These are phyloP conservation scores for Macroglossus sobrinus DNA, from an alignment of 2,113 vertebrate genomes.

Conservation along the genomic window DNA sequence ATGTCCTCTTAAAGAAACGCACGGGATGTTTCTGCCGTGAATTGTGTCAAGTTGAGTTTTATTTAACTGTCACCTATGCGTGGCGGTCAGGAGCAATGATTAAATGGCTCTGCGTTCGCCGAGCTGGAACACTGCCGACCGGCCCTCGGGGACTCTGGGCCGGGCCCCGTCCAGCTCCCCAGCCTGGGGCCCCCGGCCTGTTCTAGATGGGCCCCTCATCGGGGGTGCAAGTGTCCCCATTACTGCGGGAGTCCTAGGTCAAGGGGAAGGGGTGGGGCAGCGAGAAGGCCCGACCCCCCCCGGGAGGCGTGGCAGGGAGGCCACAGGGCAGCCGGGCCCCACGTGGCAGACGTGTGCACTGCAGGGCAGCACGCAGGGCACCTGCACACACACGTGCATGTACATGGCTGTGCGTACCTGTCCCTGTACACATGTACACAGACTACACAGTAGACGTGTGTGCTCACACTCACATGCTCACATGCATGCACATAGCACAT, in stretches of 20 bases:
- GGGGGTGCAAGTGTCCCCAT: not conserved
- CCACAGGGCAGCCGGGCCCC: not conserved
- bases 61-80: not conserved
- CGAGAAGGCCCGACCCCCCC: not conserved
- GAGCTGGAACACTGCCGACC: not conserved
- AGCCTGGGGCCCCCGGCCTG: not conserved
- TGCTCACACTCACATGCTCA: no score
- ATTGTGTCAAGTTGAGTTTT: not conserved
- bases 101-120: not conserved
- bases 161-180: fast-evolving
- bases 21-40: not conserved
- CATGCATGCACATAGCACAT: no score
- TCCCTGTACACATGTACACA: no score
- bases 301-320: not conserved
- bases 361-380: not conserved
- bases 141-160: no score
- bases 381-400: no score
- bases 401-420: no score
- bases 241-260: not conserved
- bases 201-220: not conserved
- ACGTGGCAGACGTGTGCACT: fast-evolving
- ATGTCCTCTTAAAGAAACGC: not conserved
- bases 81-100: not conserved
- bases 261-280: not conserved
- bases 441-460: no score